Evolutionary conservation across 1,140 invertebrate species (phyloP), one percentile per base, ranked within the genome.

Genomic region (Lerema accius): DNA sequence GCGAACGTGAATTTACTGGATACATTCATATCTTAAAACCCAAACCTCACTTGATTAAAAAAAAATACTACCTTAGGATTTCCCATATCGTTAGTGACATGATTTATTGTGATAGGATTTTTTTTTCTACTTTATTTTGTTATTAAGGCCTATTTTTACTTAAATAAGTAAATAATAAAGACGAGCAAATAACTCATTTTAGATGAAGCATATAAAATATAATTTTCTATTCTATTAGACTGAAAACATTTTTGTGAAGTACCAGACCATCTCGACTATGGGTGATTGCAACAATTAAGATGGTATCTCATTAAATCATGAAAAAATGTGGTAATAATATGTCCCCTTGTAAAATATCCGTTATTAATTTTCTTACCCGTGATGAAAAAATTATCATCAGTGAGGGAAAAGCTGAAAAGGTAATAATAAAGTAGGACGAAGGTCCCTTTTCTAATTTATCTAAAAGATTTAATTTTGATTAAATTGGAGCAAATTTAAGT

Each of bases 401-500:
- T 46, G 13, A 46, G 28, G 42, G 42, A 58, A 62, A 11, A 26
- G 19, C 46, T 19, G 42, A 65, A 59, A 48, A 61, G 56, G 13
- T 53, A 56, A 60, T 53, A 64, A 53, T 46, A 32, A 53, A 55
- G 55, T 66, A 51, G 62, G 66, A 65, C 45, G 55, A 63, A 49
- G 46, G 58, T 68, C 56, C 61, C 39, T 63, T 63, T 70, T 58
- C 46, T 53, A 63, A 70, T 63, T 55, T 61, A 63, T 62, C 32
- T 56, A 11, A 43, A 48, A 70, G 64, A 55, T 66, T 70, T 70
- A 45, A 66, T 70, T 70, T 70, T 51, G 45, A 63, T 66, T 53
- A 60, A 66, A 66, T 66, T 66, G 56, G 40, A 58, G 42, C 49
- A 50, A 53, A 59, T 65, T 55, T 60, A 32, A 42, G 28, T 55